Evolutionary conservation across 1,140 invertebrate genomes (phyloP).

Genomic region (Ericerus pela): DNA sequence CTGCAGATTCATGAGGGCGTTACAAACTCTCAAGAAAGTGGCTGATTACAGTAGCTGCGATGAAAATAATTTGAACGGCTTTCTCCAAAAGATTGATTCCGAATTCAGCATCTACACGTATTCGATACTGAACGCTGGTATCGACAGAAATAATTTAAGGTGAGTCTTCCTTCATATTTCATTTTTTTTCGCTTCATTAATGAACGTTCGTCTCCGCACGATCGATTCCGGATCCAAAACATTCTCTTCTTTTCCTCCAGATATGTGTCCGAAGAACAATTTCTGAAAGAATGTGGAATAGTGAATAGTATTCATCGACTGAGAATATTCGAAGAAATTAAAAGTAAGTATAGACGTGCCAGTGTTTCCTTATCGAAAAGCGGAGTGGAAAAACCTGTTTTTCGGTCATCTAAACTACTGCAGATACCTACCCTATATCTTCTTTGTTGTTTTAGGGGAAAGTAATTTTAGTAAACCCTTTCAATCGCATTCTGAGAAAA

Average conservation of each 20-base stretch:
- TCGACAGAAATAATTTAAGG: constrained; percentile 68
- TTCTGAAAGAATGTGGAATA: constrained; percentile 78
- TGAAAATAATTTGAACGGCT: constrained; percentile 75
- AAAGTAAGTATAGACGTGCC: constrained; percentile 38
- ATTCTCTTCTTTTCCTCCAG: constrained; percentile 24
- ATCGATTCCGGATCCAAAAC: not conserved
- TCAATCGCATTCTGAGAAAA: constrained; percentile 67
- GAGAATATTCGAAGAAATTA: constrained; percentile 75
- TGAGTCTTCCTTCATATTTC: constrained; percentile 21
- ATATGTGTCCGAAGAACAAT: constrained; percentile 76
- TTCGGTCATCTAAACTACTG: not conserved
- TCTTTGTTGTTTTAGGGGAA: constrained; percentile 35
- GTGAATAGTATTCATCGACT: constrained; percentile 85
- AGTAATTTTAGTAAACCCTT: constrained; percentile 43
- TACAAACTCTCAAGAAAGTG: constrained; percentile 89
- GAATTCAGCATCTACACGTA: constrained; percentile 96
- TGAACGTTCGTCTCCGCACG: not conserved
- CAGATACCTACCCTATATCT: too few species aligned
- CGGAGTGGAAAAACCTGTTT: too few species aligned
- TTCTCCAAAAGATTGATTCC: constrained; percentile 68
- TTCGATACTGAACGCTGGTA: constrained; percentile 84
- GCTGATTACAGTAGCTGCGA: constrained; percentile 95
- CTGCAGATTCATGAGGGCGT: constrained; percentile 83
- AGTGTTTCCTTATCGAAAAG: not conserved
- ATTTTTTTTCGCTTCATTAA: too few species aligned